Percentiles rank a stretch among this genome's conserved stretches.
phyloP scores from a whole-genome alignment of 2,888 invertebrate species.

The Eupithecia vulgata region DNA sequence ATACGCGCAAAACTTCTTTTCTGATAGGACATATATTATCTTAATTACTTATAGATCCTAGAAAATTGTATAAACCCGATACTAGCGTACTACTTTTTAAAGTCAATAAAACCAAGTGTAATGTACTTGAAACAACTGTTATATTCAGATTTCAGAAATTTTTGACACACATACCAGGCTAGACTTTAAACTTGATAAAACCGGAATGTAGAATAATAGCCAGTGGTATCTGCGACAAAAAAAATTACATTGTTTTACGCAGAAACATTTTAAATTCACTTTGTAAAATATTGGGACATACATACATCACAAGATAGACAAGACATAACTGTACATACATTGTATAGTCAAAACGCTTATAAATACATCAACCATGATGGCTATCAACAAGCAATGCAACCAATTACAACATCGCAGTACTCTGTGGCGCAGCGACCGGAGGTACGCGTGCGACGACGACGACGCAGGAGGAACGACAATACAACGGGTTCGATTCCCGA shows the following conservation, averaged over 20 bases:
- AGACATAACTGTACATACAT: neutral
- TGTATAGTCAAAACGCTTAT: neutral
- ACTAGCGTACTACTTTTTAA: neutral
- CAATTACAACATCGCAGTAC: neutral
- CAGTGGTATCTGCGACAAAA: constrained; percentile 46
- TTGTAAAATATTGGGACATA: constrained; percentile 26
- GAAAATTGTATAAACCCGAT: no score
- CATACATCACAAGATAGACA: neutral
- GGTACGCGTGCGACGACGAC: neutral
- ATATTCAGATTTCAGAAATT: constrained; percentile 50
- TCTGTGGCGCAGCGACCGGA: neutral
- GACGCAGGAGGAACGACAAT: neutral
- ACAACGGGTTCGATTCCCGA: neutral
- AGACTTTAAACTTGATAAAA: constrained; percentile 45
- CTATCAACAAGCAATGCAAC: neutral
- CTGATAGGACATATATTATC: no score
- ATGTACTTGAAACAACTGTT: constrained; percentile 49
- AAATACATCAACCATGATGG: neutral
- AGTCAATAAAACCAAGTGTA: neutral
- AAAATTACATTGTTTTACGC: constrained; percentile 12
- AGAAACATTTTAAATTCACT: constrained; percentile 20
- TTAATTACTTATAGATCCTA: no score
- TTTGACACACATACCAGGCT: constrained; percentile 49
- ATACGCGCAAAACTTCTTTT: no score
- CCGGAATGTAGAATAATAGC: constrained; percentile 53